Conservation (phyloP, 2,113 vertebrate genomes). For the Sialia sialis region DNA sequence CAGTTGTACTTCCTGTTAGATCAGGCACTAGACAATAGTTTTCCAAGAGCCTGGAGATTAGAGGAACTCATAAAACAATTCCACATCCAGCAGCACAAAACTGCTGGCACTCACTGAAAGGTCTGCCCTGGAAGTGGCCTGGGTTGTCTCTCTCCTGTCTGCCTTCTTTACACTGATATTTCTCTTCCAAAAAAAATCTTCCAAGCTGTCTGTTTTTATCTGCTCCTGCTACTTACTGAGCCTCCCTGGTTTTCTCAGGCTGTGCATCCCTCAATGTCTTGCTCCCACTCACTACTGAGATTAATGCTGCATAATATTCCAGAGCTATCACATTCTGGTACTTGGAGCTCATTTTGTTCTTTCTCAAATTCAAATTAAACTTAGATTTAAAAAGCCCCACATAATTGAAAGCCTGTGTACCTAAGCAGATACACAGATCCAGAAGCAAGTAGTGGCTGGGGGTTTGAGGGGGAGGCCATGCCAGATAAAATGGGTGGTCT, state of each 20-base stretch:
- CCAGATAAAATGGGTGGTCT: background rate
- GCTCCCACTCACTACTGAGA: slow-evolving; percentile 52
- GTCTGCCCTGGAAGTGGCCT: slow-evolving; percentile 3
- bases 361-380: background rate
- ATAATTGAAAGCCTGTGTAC: background rate
- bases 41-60: slow-evolving; percentile 30
- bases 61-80: slow-evolving; percentile 23
- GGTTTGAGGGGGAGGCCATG: background rate
- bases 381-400: background rate
- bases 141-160: slow-evolving; percentile 13
- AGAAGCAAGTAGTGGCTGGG: background rate
- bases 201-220: slow-evolving; percentile 3
- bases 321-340: slow-evolving; percentile 24
- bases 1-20: background rate
- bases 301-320: slow-evolving; percentile 51
- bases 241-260: background rate
- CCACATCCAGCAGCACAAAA: background rate
- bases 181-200: slow-evolving; percentile 18
- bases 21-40: slow-evolving; percentile 12
- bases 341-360: background rate
- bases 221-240: background rate
- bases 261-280: background rate
- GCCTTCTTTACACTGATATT: background rate
- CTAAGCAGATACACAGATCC: background rate
- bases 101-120: background rate